A percentile compares a stretch with the other conserved stretches of the same genome.
Conservation (phyloP, 2,888 invertebrate species). For the Glomeris marginata region DNA sequence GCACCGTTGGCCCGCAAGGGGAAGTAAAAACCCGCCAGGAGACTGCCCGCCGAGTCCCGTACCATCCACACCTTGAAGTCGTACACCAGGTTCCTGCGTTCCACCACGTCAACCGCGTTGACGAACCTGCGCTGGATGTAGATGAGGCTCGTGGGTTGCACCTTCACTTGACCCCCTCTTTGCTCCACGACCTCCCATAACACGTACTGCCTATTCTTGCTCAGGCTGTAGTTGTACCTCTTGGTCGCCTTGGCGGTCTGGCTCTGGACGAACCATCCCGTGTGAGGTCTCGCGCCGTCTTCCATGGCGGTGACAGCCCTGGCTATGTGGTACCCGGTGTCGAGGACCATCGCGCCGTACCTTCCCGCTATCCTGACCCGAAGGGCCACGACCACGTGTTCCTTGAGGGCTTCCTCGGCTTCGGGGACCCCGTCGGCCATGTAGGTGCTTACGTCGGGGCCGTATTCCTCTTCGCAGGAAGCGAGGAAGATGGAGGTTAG, state of each 20-base stretch:
- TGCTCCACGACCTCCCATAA: slow-evolving; percentile 74
- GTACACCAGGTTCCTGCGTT: slow-evolving; percentile 75
- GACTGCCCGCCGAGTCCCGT: slow-evolving; percentile 66
- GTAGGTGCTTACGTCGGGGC: slow-evolving; percentile 13
- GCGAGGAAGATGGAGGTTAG: slow-evolving; percentile 52
- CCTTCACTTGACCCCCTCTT: slow-evolving; percentile 35
- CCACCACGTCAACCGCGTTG: slow-evolving; percentile 65
- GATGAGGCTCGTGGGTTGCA: slow-evolving; percentile 48
- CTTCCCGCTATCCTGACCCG: slow-evolving; percentile 56
- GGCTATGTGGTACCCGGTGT: slow-evolving; percentile 82
- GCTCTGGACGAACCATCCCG: slow-evolving; percentile 46
- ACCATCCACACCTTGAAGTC: slow-evolving; percentile 54
- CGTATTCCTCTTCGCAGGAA: slow-evolving; percentile 64
- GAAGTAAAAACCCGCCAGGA: slow-evolving; percentile 73
- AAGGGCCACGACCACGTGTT: slow-evolving; percentile 69
- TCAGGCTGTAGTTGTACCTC: slow-evolving; percentile 65
- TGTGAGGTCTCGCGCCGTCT: slow-evolving; percentile 70
- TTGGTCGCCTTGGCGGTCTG: slow-evolving; percentile 59
- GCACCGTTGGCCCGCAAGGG: slow-evolving; percentile 40
- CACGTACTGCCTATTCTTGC: slow-evolving; percentile 49
- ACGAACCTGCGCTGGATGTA: slow-evolving; percentile 46
- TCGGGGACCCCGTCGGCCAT: slow-evolving; percentile 17
- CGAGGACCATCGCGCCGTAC: slow-evolving; percentile 60
- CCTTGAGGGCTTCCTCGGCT: slow-evolving; percentile 51
- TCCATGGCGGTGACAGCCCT: slow-evolving; percentile 73